Evolutionary conservation across 1,140 invertebrate genomes (phyloP), one percentile per base, ranked within the genome.

Genomic region (Zaprionus taronus): DNA sequence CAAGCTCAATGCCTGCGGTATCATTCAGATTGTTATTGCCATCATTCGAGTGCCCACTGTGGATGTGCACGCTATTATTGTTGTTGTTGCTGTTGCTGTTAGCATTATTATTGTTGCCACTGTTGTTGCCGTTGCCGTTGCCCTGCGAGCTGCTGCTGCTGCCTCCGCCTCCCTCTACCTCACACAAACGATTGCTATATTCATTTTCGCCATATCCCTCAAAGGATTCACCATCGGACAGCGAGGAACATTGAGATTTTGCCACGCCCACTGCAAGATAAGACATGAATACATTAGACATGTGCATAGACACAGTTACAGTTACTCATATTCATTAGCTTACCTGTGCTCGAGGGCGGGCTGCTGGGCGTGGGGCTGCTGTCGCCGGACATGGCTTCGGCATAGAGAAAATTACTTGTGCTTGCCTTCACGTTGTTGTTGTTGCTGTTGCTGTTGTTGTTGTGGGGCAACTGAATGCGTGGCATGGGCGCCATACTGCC

Each of bases 141-240:
- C 12, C 36, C 4, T 58, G 38, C 5, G 51, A 24, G 7, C 44
- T 58, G 57, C 28, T 28, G n/a, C 47, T n/a, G 38, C 38, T 17
- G 41, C 41, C 2, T 1, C 3, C n/a, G n/a, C n/a, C 41, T 2
- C 0, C 5, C 51, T 62, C 41, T 2, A 17, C 7, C 41, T 62
- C 58, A 15, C 49, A 47, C 58, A 79, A 55, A 22, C 81, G 80
- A 20, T 51, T 53, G 53, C 80, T 53, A 53, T 75, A 84, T 44
- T 87, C 94, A 53, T 93, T 94, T 84, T 95, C 95, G 4, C 94
- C 95, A 76, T 95, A 95, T 80, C 95, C 95, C 87, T 95, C 95
- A 89, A 94, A 96, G 82, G 94, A 95, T 85, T 95, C 95, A 20
- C 94, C 94, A 76, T 95, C 95, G 11, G 95, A 95, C 68, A 95